Percentiles rank a stretch among this genome's conserved stretches.
Conservation (phyloP, 2,888 invertebrate genomes). For the Tenthredo notha region DNA sequence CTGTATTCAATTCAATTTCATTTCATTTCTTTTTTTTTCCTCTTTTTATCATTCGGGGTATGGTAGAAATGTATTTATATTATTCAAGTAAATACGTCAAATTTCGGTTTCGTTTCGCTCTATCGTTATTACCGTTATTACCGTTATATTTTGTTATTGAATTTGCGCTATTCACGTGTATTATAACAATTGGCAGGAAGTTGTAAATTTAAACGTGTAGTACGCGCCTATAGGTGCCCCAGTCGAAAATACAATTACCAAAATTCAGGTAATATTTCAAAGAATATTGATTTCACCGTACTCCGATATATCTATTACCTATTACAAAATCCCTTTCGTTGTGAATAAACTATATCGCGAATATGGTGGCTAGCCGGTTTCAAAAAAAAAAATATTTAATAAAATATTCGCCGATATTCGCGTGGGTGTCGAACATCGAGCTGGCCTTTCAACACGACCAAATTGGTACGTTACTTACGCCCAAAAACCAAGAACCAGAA, state of each 20-base stretch:
- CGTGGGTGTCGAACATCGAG: not conserved
- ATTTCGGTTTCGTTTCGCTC: not conserved
- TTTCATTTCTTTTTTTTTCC: not conserved
- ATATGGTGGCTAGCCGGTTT: not conserved
- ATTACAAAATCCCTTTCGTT: not conserved
- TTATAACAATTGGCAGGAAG: slow-evolving; percentile 37
- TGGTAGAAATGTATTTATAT: not conserved
- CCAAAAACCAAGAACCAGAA: slow-evolving; percentile 6
- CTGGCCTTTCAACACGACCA: slow-evolving; percentile 12
- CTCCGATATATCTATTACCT: not conserved
- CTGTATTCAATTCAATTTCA: not conserved
- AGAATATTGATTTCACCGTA: not conserved
- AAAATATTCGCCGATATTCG: not conserved
- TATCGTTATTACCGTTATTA: slow-evolving; percentile 16
- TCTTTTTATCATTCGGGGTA: not conserved
- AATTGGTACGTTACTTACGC: slow-evolving; percentile 40
- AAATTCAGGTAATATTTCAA: slow-evolving; percentile 28
- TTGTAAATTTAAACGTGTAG: slow-evolving; percentile 1
- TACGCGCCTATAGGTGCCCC: not conserved
- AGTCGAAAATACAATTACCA: slow-evolving; percentile 23
- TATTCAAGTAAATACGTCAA: not conserved
- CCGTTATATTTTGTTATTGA: slow-evolving; percentile 8
- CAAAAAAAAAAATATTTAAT: not conserved
- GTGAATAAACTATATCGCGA: not conserved
- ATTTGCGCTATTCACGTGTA: not conserved